Conservation (phyloP, 2,797 vertebrate species). For the Hippopotamyrus pictus region DNA sequence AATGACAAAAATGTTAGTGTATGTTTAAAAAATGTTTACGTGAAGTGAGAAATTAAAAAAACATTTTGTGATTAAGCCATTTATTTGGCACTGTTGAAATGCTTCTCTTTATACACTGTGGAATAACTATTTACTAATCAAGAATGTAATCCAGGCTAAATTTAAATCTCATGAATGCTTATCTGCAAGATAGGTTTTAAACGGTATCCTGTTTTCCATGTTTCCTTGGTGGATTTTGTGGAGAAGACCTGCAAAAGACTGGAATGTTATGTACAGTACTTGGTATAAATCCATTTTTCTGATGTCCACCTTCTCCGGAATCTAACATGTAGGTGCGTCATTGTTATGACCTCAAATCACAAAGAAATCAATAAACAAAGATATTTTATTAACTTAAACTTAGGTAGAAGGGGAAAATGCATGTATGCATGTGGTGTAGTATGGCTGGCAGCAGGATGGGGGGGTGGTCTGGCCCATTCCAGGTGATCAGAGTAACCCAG, state of each 20-base stretch:
- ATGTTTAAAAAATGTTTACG: not conserved
- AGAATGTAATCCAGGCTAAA: not conserved
- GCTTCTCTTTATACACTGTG: not conserved
- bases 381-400: not conserved
- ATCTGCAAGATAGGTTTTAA: not conserved
- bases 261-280: not conserved
- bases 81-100: not conserved
- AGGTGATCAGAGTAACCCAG: not conserved
- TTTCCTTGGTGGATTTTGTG: not conserved
- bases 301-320: not conserved
- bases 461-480: not conserved
- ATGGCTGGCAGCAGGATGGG: not conserved
- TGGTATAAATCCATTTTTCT: not conserved
- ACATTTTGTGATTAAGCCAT: not conserved
- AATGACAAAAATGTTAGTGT: not conserved
- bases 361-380: not conserved
- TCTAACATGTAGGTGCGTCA: not conserved
- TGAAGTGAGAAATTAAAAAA: not conserved
- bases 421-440: not conserved
- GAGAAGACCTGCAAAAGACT: not conserved
- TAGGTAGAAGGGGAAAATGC: not conserved
- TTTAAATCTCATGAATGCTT: not conserved
- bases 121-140: not conserved
- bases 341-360: not conserved
- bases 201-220: not conserved